Evolutionary conservation across 1,140 invertebrate genomes (phyloP).

Genomic region (Drosophila eugracilis): DNA sequence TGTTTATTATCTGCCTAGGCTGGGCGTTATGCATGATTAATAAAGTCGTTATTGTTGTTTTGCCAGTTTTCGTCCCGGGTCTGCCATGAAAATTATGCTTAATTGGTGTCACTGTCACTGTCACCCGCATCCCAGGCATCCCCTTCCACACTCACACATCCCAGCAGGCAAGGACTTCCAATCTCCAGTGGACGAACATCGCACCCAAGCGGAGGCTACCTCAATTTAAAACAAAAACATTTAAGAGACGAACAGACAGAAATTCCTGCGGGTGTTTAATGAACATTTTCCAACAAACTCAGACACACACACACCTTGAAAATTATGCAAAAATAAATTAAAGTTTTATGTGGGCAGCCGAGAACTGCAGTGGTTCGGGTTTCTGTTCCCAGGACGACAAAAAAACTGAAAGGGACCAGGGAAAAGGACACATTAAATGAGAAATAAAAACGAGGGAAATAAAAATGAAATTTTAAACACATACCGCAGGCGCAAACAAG

Average conservation of each 20-base stretch:
- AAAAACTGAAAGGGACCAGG: background rate
- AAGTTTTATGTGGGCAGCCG: slow-evolving; percentile 41
- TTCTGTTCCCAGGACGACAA: background rate
- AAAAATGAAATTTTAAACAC: slow-evolving; percentile 58
- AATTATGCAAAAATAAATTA: slow-evolving; percentile 47
- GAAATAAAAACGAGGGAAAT: slow-evolving; percentile 1
- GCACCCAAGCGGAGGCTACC: slow-evolving; percentile 1
- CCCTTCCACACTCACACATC: slow-evolving; percentile 7
- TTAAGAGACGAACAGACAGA: slow-evolving; percentile 7
- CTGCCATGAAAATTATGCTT: slow-evolving; percentile 72
- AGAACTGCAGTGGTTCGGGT: slow-evolving; percentile 1
- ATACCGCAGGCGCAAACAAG: slow-evolving; percentile 41
- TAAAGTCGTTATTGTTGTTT: slow-evolving; percentile 50
- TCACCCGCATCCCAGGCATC: background rate
- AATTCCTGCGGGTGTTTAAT: slow-evolving; percentile 50
- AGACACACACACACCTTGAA: slow-evolving; percentile 23
- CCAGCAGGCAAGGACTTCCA: background rate
- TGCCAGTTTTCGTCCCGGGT: slow-evolving; percentile 19
- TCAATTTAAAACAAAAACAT: slow-evolving; percentile 37
- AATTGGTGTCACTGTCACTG: slow-evolving; percentile 63
- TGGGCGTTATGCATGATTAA: slow-evolving; percentile 63
- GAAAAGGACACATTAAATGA: slow-evolving; percentile 2
- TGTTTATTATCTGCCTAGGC: slow-evolving; percentile 53
- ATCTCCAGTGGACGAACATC: background rate
- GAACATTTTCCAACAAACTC: slow-evolving; percentile 36